These are phyloP conservation scores for Adelges cooleyi DNA, from an alignment of 1,140 invertebrate genomes.

Conservation along the genomic window DNA sequence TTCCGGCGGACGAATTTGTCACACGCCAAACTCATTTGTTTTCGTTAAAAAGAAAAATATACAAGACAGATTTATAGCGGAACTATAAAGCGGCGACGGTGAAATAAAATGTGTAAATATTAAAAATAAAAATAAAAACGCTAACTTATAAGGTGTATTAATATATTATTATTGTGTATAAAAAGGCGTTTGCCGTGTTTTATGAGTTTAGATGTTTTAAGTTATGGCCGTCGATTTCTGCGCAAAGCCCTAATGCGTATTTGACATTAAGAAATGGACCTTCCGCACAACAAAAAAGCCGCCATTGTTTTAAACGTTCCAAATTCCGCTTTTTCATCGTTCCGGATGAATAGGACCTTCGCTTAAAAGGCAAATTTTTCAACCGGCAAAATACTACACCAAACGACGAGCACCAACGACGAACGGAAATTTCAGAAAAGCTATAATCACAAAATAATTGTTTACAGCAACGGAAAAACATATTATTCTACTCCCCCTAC, in stretches of 20 bases:
- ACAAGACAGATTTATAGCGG: conserved; percentile 7
- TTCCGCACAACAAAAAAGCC: conserved; percentile 16
- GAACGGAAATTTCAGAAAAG: neutral
- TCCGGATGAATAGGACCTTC: conserved; percentile 19
- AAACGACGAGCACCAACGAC: neutral
- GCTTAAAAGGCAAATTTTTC: conserved; percentile 28
- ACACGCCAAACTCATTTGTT: neutral
- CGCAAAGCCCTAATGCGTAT: conserved; percentile 19
- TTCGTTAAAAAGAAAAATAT: neutral
- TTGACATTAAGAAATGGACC: conserved; percentile 27
- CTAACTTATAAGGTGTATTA: too few relatives aligned
- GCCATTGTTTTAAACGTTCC: conserved; percentile 26
- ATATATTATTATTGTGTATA: too few relatives aligned
- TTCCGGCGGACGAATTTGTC: neutral
- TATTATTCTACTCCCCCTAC: too few relatives aligned
- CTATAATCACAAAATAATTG: neutral
- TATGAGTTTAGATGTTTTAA: conserved; percentile 19
- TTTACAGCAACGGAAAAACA: too few relatives aligned
- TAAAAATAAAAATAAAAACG: neutral
- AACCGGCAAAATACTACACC: conserved; percentile 11
- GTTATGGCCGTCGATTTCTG: conserved; percentile 26
- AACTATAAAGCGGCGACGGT: neutral
- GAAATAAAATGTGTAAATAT: neutral
- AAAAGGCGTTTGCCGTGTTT: too few relatives aligned
- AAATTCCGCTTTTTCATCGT: conserved; percentile 25